Base-by-base conservation (phyloP, 1,140 invertebrate genomes). In the Pseudobourletiella spinata region DNA sequence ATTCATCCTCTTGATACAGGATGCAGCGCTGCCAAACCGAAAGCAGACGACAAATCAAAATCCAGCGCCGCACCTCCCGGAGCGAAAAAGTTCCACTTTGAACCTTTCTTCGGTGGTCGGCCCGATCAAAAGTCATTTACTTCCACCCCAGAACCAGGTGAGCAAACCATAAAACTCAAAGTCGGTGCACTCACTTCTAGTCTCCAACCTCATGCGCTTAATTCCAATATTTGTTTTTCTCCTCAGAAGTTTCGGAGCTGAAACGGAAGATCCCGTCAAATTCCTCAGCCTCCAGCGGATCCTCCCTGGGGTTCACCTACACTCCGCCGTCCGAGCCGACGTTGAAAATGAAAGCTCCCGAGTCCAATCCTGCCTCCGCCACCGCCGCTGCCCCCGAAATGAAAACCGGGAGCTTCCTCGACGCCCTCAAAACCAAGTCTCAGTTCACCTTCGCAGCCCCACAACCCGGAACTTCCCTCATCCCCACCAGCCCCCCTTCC, bases 331-430 rank as follows among this genome's bases (percentile, higher is more conserved):
- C 50, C 3, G 59, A 61, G 28, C 46, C 59, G 11, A 42, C 50
- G 30, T 29, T 61, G 1, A 61, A 61, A 29, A 28, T 61, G 30
- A 61, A 54, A 39, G 18, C 57, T n/a, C 20, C 35, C 11, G 30
- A 14, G 16, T 29, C 30, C 1, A 20, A 43, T 2, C 28, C 48
- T 42, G 3, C 22, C 14, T 14, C 28, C 18, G 15, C 29, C 16
- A 6, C 29, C 8, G 14, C 14, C 26, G 4, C 54, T 32, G 15
- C 59, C 18, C 29, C 56, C 14, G 57, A 59, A 59, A 59, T 59
- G 18, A 61, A 61, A 29, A 54, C 30, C 14, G 48, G 48, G 16
- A 61, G 51, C 18, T 61, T 61, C 54, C 51, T 61, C 1, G 59
- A 61, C 4, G 59, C 59, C 22, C 29, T 61, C 0, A 61, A 58